Conservation (phyloP, 2,888 invertebrate species). For the Leuctra nigra region DNA sequence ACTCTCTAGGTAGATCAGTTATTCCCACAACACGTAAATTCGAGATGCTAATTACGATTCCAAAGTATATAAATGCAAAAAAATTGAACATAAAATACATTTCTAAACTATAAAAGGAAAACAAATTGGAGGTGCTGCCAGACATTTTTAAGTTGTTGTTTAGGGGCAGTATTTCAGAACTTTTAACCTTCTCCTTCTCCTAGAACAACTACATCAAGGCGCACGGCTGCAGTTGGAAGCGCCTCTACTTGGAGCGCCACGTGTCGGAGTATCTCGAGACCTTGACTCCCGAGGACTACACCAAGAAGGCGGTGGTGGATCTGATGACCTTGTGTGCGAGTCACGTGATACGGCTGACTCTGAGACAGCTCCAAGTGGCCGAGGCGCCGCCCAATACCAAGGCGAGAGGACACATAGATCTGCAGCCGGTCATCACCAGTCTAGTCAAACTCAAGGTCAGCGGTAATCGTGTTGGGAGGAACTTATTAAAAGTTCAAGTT, state of each 20-base stretch:
- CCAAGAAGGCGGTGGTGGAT: slow-evolving; percentile 38
- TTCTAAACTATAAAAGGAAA: no score
- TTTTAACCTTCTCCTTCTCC: no score
- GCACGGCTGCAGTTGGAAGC: slow-evolving; percentile 39
- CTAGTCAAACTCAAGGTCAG: slow-evolving; percentile 7
- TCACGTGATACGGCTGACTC: slow-evolving; percentile 45
- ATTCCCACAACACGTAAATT: no score
- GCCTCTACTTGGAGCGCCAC: slow-evolving; percentile 38
- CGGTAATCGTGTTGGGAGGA: not conserved
- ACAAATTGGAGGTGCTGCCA: no score
- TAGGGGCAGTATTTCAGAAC: no score
- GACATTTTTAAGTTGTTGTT: no score
- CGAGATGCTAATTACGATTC: no score
- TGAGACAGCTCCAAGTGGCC: slow-evolving; percentile 49
- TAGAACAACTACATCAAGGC: slow-evolving; percentile 24
- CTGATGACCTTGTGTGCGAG: slow-evolving; percentile 41
- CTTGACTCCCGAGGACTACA: slow-evolving; percentile 38
- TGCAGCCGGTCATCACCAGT: not conserved
- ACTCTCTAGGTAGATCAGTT: no score
- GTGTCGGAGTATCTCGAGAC: slow-evolving; percentile 38
- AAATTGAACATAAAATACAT: no score
- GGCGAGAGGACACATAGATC: slow-evolving; percentile 9
- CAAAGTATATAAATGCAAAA: no score
- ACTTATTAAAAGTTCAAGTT: not conserved
- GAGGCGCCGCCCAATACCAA: slow-evolving; percentile 42